phyloP scores from a whole-genome alignment of 2,113 vertebrate genomes.

The Tor tambroides region DNA sequence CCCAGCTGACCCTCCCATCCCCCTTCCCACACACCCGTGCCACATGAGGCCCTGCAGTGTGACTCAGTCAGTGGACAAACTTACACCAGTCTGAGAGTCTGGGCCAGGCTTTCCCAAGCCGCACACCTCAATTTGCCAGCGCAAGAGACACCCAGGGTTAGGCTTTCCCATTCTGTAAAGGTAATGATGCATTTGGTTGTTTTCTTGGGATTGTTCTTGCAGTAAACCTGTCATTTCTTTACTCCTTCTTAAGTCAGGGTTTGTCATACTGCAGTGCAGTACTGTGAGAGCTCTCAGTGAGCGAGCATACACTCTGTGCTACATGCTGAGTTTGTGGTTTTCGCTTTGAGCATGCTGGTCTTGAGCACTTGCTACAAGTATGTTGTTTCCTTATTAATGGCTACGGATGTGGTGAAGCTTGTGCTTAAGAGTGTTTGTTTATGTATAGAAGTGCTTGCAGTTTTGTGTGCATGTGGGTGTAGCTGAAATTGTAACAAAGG shows the following conservation, averaged over 20 bases:
- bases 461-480: neutral
- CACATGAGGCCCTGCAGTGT: constrained; percentile 64
- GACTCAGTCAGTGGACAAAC: constrained; percentile 73
- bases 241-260: neutral
- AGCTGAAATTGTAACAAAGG: neutral
- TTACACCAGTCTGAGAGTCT: constrained; percentile 63
- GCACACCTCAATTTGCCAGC: constrained; percentile 55
- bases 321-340: constrained; percentile 41
- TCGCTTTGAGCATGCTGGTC: constrained; percentile 15
- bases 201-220: neutral
- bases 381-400: neutral
- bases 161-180: constrained; percentile 54
- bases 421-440: neutral
- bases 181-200: constrained; percentile 59
- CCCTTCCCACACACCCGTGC: constrained; percentile 57
- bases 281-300: constrained; percentile 23
- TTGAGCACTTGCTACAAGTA: neutral
- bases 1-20: constrained; percentile 59
- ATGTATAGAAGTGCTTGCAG: neutral
- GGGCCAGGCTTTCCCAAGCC: constrained; percentile 49
- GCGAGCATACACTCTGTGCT: neutral
- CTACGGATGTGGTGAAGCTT: neutral
- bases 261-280: constrained; percentile 47
- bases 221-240: constrained; percentile 28
- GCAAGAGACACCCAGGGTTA: constrained; percentile 28